Conservation (phyloP, 2,888 invertebrate species). For the Nomada hirtipes region DNA sequence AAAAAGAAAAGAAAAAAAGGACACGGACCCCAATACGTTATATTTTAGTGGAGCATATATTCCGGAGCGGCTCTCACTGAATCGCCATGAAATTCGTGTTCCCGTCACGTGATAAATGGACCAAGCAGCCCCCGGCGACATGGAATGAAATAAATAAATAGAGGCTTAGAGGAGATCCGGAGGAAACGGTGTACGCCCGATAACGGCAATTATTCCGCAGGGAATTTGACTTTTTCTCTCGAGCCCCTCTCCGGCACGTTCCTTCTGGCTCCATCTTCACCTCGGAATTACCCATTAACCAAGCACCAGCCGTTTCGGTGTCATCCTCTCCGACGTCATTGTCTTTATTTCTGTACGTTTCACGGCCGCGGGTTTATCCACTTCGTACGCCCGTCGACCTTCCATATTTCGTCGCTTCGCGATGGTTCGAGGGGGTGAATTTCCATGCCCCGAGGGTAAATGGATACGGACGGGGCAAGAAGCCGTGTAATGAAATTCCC, state of each 20-base stretch:
- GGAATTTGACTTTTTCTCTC: neutral
- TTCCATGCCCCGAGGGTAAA: neutral
- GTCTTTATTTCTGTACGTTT: neutral
- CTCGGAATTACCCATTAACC: constrained; percentile 9
- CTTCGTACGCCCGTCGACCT: neutral
- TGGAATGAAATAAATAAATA: constrained; percentile 36
- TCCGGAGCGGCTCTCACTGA: neutral
- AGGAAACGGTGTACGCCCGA: neutral
- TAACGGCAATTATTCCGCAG: neutral
- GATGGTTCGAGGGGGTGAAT: neutral
- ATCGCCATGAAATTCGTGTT: constrained; percentile 22
- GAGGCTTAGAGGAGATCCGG: neutral
- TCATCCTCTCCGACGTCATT: neutral
- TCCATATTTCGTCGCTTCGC: neutral
- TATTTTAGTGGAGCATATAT: constrained; percentile 23
- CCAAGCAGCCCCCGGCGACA: neutral
- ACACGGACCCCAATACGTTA: constrained; percentile 27
- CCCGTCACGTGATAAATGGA: constrained; percentile 34
- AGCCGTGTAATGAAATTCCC: constrained; percentile 48
- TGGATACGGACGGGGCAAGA: constrained; percentile 21
- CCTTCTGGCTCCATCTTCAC: neutral
- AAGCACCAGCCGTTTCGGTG: neutral
- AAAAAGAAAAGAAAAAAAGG: neutral
- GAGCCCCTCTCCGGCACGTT: neutral
- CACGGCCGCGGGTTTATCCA: too few species aligned